Base-by-base conservation (phyloP, 2,888 invertebrate genomes). In the Embidobia sp. region DNA sequence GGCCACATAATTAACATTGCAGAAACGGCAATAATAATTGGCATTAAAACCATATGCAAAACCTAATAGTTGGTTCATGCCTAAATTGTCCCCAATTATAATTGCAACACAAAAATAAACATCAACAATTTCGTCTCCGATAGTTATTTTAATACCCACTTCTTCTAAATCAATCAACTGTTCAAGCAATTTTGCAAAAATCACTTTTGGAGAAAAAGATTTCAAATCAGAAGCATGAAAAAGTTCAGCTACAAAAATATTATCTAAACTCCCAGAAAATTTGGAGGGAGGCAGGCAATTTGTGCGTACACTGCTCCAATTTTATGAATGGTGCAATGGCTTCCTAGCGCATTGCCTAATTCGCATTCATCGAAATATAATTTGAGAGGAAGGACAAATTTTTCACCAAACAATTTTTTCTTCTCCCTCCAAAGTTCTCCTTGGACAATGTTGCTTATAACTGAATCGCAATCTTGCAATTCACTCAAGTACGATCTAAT, bases 201-300 rank as follows among this genome's bases (percentile, higher is more conserved):
- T 13, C 11, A 51, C 35, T 35, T 19, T 51, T 10, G 33, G 19
- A 33, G 19, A 11, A 13, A 51, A 33, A 18, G 13, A 11, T 13
- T 51, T 51, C 19, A 33, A 11, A 51, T 51, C 51, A 6, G 19
- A 19, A 7, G 33, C 33, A 6, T 51, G 51, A 10, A 33, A 51
- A 4, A 51, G 15, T 29, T 48, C 27, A 0, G 46, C 46, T 13
- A 27, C 27, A 48, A 48, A 48, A 8, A 48, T 48, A 15, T 48
- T 48, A 6, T 27, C 4, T 48, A 48, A 48, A n/a, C 7, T 15
- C 3, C 46, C 27, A 10, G 27, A 13, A 13, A 15, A 15, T 13
- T 6, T 13, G 4, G 46, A 27, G 29, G 46, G 15, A 48, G 29
- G 13, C 46, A 48, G 0, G 10, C 46, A 2, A 48, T 15, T 11